Base-by-base conservation (phyloP, 2,113 vertebrate species). In the Cottus gobio region DNA sequence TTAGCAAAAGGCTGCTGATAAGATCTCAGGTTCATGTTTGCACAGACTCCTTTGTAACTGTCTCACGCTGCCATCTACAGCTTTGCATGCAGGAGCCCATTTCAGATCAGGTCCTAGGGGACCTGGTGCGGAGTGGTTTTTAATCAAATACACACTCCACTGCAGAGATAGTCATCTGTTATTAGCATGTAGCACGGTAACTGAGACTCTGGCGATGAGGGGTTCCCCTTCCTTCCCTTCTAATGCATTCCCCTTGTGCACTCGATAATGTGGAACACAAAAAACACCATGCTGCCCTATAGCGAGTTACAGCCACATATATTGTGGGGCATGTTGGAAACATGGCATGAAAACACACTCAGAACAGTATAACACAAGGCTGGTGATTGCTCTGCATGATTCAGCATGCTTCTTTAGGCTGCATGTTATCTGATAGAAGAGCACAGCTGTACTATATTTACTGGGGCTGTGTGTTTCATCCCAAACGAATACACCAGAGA, bases 111-210 rank as follows among this genome's bases (percentile, higher is more conserved):
- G 67, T 57, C 74, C 15, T 0, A 22, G 31, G 83, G 71, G 74
- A 78, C 65, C 8, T 56, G 31, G 44, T 48, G 76, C 72, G 75
- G 30, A 79, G 71, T 71, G 64, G 37, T 48, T 86, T 87, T 87
- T 83, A 91, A 93, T 89, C 63, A 89, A 89, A 90, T 75, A 65
- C 88, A 89, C 82, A 83, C 83, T 65, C 68, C 68, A 30, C 84
- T 61, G 77, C 50, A 80, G 39, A 89, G 90, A 91, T 84, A 85
- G 71, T 8, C 71, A 92, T 90, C 85, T 89, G 65, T 65, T 77
- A 89, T 83, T 87, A 87, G 84, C 87, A 85, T 37, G 74, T 80
- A 79, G 76, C 81, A 66, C 12, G 24, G 56, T 48, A 71, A 80
- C 74, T 70, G 74, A 83, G 61, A 78, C 65, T 74, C 72, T 58